Conservation (phyloP, 2,888 invertebrate species). For the Gastracanthus pulcherrimus region DNA sequence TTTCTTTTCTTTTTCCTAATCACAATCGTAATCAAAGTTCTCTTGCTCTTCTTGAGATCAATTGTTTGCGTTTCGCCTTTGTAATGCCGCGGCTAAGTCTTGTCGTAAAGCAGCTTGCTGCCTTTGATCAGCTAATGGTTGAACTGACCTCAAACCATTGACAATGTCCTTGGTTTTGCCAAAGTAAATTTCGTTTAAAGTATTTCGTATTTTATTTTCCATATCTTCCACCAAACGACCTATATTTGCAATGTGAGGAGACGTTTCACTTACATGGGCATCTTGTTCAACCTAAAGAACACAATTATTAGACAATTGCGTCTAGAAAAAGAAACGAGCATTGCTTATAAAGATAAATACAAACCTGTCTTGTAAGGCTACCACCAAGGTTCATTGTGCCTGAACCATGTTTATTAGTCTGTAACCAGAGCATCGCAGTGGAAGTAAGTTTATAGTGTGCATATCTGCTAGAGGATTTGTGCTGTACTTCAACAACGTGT, state of each 20-base stretch:
- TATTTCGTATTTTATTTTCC: constrained; percentile 99
- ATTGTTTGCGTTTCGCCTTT: constrained; percentile 88
- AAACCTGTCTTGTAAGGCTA: constrained; percentile 96
- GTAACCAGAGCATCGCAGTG: constrained; percentile 99
- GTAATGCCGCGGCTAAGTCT: constrained; percentile 90
- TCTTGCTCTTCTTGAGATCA: constrained; percentile 72
- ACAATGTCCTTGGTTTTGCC: constrained; percentile 99
- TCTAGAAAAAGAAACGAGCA: background rate
- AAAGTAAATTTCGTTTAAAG: constrained; percentile 99
- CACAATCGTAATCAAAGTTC: constrained; percentile 73
- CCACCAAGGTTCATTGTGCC: constrained; percentile 99
- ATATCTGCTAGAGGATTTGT: constrained; percentile 94
- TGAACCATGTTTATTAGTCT: constrained; percentile 96
- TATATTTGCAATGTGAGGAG: constrained; percentile 98
- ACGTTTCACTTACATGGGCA: constrained; percentile 92
- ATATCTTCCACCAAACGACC: constrained; percentile 99
- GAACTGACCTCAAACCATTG: constrained; percentile 91
- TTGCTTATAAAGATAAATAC: background rate
- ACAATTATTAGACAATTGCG: background rate
- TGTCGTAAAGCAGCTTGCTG: constrained; percentile 91
- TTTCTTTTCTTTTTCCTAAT: constrained; percentile 67
- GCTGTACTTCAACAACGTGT: constrained; percentile 99
- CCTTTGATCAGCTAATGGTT: constrained; percentile 90
- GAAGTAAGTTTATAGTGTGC: constrained; percentile 99
- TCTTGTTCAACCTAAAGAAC: constrained; percentile 90